Percentiles rank a stretch among this genome's conserved stretches.
Evolutionary conservation across 2,113 vertebrate genomes (phyloP).

Genomic region (Orthonyx spaldingii): DNA sequence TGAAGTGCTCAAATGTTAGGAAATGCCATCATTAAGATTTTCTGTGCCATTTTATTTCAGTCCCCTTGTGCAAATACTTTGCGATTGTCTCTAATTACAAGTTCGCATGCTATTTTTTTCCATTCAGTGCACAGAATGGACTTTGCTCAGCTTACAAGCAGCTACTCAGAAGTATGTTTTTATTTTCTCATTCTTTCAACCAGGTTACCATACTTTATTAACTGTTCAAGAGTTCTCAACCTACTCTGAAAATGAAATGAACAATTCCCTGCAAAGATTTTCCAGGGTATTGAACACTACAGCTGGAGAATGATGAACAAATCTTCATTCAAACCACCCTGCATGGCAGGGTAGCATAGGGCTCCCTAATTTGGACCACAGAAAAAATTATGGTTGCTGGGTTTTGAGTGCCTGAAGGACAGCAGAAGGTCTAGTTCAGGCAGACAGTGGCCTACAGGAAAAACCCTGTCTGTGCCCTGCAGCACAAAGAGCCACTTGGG

Average conservation of each 20-base stretch:
- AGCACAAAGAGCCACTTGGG: neutral
- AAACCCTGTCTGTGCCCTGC: neutral
- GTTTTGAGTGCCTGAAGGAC: neutral
- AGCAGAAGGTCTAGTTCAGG: neutral
- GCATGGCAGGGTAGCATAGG: accelerated
- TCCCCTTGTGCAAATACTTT: neutral
- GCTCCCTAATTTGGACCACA: neutral
- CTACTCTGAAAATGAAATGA: neutral
- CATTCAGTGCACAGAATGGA: neutral
- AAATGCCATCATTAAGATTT: constrained; percentile 29
- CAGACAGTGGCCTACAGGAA: neutral
- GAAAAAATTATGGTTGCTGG: neutral
- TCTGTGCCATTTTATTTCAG: neutral
- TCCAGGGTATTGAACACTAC: neutral
- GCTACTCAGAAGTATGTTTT: neutral
- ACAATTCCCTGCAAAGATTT: neutral
- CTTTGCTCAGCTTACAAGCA: neutral
- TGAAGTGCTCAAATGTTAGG: neutral
- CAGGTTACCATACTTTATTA: neutral
- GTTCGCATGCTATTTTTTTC: neutral
- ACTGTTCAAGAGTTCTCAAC: neutral
- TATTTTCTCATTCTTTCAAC: neutral
- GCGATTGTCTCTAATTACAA: neutral
- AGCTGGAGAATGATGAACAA: neutral
- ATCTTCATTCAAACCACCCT: neutral